Evolutionary conservation across 2,888 invertebrate species (phyloP).

Genomic region (Minunthozetes semirufus): DNA sequence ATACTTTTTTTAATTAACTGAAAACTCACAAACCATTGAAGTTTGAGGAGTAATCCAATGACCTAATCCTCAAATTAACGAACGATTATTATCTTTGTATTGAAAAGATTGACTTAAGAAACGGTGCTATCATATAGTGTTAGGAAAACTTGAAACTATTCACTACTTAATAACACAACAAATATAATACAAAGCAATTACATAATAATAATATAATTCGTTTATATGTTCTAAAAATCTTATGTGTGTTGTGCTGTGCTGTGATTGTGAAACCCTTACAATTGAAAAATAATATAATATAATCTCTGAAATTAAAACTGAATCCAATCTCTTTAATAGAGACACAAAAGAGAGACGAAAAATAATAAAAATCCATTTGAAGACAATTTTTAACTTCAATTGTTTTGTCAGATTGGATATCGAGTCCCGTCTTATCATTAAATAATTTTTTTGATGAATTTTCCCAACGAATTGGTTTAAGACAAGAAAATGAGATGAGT

Average conservation of each 20-base stretch:
- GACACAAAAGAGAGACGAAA: neutral
- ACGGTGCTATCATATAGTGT: neutral
- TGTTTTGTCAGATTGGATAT: conserved; percentile 26
- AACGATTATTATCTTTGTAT: conserved; percentile 1
- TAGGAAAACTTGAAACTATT: neutral
- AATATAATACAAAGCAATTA: neutral
- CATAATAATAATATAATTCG: neutral
- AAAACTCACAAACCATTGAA: neutral
- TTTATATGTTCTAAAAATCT: neutral
- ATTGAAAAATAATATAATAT: conserved; percentile 4
- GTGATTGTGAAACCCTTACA: conserved; percentile 3
- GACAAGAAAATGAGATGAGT: neutral
- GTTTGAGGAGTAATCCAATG: conserved; percentile 25
- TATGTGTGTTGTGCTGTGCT: neutral
- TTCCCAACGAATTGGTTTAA: conserved; percentile 16
- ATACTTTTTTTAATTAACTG: conserved; percentile 8
- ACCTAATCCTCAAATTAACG: conserved; percentile 28
- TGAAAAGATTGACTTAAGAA: neutral
- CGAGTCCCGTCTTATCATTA: neutral
- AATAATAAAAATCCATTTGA: conserved; percentile 16
- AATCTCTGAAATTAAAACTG: neutral
- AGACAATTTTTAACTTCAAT: conserved; percentile 20
- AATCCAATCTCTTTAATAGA: neutral
- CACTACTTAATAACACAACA: neutral
- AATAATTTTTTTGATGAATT: conserved; percentile 20